These are phyloP conservation scores for Muschampia plurimacula DNA, from an alignment of 2,888 invertebrate species.

Conservation along the genomic window DNA sequence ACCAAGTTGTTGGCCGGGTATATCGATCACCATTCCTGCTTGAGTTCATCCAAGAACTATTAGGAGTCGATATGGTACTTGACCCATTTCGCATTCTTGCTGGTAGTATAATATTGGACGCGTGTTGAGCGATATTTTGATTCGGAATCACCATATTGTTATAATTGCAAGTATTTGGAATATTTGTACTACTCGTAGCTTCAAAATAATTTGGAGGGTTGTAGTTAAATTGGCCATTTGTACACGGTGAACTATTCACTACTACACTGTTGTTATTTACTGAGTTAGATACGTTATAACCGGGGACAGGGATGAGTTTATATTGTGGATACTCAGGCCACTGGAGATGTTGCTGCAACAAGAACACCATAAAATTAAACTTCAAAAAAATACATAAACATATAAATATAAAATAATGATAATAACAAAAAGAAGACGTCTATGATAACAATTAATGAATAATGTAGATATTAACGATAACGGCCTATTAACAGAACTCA, in stretches of 20 bases:
- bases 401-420: too few relatives aligned
- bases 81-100: constrained; percentile 11
- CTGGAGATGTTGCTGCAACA: constrained; percentile 50
- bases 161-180: constrained; percentile 23
- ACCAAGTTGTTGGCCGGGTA: constrained; percentile 43
- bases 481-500: too few relatives aligned
- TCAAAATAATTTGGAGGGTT: constrained; percentile 38
- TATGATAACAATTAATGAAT: too few relatives aligned
- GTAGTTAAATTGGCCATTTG: constrained; percentile 30
- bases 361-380: constrained; percentile 37
- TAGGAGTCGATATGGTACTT: background rate
- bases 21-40: constrained; percentile 37
- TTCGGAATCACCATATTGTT: constrained; percentile 13
- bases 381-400: background rate
- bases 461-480: too few relatives aligned
- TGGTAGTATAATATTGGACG: constrained; percentile 24
- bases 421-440: too few relatives aligned
- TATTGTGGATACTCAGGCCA: constrained; percentile 51
- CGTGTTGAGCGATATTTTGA: constrained; percentile 19
- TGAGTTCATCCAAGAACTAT: constrained; percentile 43
- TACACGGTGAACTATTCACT: constrained; percentile 39
- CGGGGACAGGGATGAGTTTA: constrained; percentile 41
- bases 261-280: constrained; percentile 44
- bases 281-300: constrained; percentile 37
- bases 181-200: constrained; percentile 33